Base-by-base conservation (phyloP, 2,888 invertebrate species). In the Argyresthia goedartella region DNA sequence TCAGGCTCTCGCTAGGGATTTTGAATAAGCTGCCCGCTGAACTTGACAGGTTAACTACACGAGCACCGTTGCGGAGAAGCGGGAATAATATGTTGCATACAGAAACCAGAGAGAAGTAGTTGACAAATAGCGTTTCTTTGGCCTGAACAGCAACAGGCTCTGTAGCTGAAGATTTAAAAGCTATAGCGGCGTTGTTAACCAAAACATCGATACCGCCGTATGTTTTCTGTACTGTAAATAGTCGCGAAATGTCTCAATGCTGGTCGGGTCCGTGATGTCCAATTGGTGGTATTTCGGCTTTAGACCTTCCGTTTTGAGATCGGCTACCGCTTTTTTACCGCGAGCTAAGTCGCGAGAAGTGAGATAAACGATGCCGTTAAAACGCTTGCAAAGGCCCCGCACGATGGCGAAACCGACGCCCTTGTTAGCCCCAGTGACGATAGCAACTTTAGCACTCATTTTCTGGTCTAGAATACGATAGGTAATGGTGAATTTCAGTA, bases 11-110 rank as follows among this genome's bases (percentile, higher is more conserved):
- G 4, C 89, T 88, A 8, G 90, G 89, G 60, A 94, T 89, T 50
- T 85, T 72, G 0, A 86, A 82, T 13, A 93, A 75, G 62, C 90
- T 91, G 0, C 93, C 93, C 1, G 87, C 87, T 2, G 90, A 89
- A 69, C 94, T 94, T 0, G 93, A 92, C 1, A 95, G 75, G 62
- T 94, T 93, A 0, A 94, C 89, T 33, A 95, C 92, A 58, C 89
- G 88, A 0, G 91, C 92, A 63, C 91, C 89, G 43, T 89, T 73
- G 56, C 82, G 81, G 10, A 95, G 69, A 8, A 93, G 65, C 8
- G 94, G 93, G 68, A 94, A 89, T 42, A 95, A 72, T 0, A 82
- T 75, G 57, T 91, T 86, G 55, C 92, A 77, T 53, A 85, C 79
- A 55, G 73, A 67, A 0, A 81, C 76, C 35, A 80, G 58, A 6